phyloP scores from a whole-genome alignment of 2,888 invertebrate species.

The Eupsilia transversa region DNA sequence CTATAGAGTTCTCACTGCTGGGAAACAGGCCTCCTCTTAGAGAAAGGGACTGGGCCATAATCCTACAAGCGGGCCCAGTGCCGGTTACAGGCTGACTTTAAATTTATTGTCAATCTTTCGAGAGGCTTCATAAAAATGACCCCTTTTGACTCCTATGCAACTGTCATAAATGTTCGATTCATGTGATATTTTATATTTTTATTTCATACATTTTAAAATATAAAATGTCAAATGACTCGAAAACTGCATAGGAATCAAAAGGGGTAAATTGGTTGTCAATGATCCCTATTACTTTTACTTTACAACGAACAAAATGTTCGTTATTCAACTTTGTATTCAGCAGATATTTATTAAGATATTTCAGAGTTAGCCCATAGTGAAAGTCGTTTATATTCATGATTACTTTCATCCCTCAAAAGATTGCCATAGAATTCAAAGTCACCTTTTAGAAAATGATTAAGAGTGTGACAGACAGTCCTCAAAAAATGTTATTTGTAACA shows the following conservation, averaged over 20 bases:
- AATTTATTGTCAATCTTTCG: too few relatives aligned
- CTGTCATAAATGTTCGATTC: too few relatives aligned
- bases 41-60: not conserved
- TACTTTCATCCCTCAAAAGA: not conserved
- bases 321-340: not conserved
- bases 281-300: too few relatives aligned
- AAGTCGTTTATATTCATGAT: not conserved
- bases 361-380: not conserved
- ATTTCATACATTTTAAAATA: too few relatives aligned
- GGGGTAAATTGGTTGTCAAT: too few relatives aligned
- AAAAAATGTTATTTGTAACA: conserved; percentile 50
- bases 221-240: too few relatives aligned
- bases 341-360: not conserved
- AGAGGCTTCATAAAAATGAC: too few relatives aligned
- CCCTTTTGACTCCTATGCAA: too few relatives aligned
- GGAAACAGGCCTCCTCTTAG: too few relatives aligned
- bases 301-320: too few relatives aligned
- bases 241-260: too few relatives aligned
- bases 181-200: too few relatives aligned
- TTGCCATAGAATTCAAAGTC: not conserved
- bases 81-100: not conserved
- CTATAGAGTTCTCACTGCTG: not conserved
- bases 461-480: conserved; percentile 50
- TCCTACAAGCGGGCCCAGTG: not conserved
- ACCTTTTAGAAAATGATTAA: not conserved